phyloP scores from a whole-genome alignment of 2,113 vertebrate species.

The Gadus chalcogrammus region DNA sequence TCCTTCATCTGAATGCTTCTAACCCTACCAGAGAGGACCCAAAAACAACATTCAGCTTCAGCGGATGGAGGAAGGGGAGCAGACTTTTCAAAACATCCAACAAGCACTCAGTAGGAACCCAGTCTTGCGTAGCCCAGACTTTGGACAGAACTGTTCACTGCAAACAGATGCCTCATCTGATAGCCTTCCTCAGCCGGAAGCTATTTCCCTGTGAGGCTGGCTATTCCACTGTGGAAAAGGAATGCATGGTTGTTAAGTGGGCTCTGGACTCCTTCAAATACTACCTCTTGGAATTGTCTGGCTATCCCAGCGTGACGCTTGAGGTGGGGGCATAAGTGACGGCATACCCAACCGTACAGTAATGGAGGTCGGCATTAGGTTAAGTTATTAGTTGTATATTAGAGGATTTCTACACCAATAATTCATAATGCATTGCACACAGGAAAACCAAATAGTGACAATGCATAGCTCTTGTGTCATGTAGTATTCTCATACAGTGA shows the following conservation, averaged over 20 bases:
- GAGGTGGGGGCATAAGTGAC: background rate
- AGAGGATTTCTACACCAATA: background rate
- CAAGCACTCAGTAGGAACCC: background rate
- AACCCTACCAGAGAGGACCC: background rate
- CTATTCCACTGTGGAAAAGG: slow-evolving; percentile 3
- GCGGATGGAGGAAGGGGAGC: background rate
- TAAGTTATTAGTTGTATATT: background rate
- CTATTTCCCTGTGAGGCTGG: background rate
- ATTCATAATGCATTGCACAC: too few relatives aligned
- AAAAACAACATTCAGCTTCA: background rate
- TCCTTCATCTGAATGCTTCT: background rate
- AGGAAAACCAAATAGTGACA: too few relatives aligned
- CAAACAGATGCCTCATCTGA: slow-evolving; percentile 11
- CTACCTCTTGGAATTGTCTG: background rate
- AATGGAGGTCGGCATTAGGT: too few relatives aligned
- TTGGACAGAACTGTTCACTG: background rate
- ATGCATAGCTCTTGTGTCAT: too few relatives aligned
- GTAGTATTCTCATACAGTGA: too few relatives aligned
- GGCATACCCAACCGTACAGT: background rate
- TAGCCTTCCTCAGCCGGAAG: slow-evolving; percentile 4
- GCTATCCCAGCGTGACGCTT: background rate
- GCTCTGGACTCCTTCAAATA: slow-evolving; percentile 1
- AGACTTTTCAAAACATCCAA: slow-evolving; percentile 1
- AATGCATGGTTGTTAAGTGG: background rate
- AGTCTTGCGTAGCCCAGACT: background rate